Evolutionary conservation across 2,888 invertebrate genomes (phyloP).

Genomic region (Chalcosyrphus nemorum): DNA sequence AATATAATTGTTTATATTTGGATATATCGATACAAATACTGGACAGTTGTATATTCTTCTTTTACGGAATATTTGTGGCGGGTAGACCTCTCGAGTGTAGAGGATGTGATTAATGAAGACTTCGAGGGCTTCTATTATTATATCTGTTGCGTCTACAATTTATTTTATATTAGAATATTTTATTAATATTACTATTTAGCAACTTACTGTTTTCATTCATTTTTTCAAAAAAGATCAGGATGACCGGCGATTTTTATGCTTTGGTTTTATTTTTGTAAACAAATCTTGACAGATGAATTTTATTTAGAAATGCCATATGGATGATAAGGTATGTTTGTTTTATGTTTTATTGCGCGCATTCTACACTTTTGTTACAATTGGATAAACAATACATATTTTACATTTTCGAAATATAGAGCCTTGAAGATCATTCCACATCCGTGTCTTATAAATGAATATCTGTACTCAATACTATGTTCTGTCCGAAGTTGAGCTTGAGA

Average conservation of each 20-base stretch:
- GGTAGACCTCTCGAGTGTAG: conserved; percentile 79
- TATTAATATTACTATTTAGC: background rate
- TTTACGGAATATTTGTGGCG: conserved; percentile 79
- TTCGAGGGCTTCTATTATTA: conserved; percentile 79
- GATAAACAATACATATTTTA: no score
- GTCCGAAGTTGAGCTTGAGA: no score
- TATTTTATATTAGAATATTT: background rate
- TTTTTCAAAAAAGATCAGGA: background rate
- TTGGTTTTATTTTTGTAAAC: background rate
- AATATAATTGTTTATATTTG: conserved; percentile 79
- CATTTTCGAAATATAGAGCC: no score
- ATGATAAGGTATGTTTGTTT: background rate
- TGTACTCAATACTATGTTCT: no score
- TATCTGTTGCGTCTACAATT: conserved; percentile 65
- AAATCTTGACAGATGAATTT: background rate
- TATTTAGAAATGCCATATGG: background rate
- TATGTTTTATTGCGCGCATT: background rate
- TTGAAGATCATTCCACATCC: no score
- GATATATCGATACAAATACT: conserved; percentile 78
- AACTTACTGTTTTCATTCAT: conserved; percentile 48
- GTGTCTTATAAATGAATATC: no score
- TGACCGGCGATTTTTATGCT: background rate
- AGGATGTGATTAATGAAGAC: conserved; percentile 79
- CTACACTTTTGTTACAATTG: no score
- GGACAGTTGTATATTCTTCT: conserved; percentile 79